Evolutionary conservation across 1,140 invertebrate species (phyloP).

Genomic region (Tetragnatha versicolor): DNA sequence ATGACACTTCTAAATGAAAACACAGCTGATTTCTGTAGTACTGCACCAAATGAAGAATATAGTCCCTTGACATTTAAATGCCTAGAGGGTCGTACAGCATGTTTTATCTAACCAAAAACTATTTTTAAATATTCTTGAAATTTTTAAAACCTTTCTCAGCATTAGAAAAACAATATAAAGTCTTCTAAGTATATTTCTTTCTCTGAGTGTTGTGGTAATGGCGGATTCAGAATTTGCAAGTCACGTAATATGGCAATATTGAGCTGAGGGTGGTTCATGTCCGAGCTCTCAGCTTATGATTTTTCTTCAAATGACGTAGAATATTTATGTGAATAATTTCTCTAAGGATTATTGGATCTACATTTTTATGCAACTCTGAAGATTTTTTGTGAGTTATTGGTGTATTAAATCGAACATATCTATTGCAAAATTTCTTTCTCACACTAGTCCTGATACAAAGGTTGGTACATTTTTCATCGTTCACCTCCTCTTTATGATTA

Average conservation of each 20-base stretch:
- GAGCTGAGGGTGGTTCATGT: conserved; percentile 55
- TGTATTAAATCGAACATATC: conserved; percentile 8
- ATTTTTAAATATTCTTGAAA: not conserved
- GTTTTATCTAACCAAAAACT: not conserved
- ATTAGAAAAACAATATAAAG: not conserved
- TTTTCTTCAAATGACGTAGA: conserved; percentile 52
- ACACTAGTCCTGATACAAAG: conserved; percentile 45
- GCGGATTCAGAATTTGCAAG: conserved; percentile 42
- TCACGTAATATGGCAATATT: conserved; percentile 48
- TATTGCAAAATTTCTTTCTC: conserved; percentile 23
- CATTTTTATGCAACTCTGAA: conserved; percentile 22
- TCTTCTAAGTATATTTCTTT: not conserved
- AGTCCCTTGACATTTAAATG: conserved; percentile 2
- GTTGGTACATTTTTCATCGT: conserved; percentile 30
- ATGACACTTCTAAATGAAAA: conserved; percentile 42
- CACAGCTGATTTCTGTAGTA: conserved; percentile 50
- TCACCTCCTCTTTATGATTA: conserved; percentile 29
- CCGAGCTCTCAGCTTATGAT: conserved; percentile 48
- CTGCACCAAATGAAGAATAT: conserved; percentile 43
- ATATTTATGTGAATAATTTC: conserved; percentile 47
- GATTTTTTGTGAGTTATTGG: conserved; percentile 20
- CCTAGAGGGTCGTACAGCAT: not conserved
- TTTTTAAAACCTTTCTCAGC: not conserved
- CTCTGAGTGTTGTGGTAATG: conserved; percentile 39
- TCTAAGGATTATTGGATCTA: conserved; percentile 27